These are phyloP conservation scores for Oreohelix idahoensis DNA, from an alignment of 1,140 invertebrate species.

Conservation along the genomic window DNA sequence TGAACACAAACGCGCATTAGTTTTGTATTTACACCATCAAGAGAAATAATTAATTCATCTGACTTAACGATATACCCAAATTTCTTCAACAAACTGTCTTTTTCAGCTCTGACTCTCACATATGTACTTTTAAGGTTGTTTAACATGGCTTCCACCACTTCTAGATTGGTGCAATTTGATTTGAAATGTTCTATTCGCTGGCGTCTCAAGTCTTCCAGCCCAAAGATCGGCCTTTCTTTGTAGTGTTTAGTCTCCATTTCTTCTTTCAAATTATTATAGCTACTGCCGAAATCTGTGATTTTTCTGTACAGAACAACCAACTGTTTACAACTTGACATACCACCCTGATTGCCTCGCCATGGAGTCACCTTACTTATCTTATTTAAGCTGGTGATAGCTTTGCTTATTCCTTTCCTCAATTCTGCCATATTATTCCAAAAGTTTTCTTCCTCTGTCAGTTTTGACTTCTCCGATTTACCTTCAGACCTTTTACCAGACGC, in stretches of 20 bases:
- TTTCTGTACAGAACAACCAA: neutral
- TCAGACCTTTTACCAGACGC: no score
- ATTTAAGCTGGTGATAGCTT: neutral
- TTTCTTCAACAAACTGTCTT: neutral
- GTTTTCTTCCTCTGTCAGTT: neutral
- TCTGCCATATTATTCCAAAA: neutral
- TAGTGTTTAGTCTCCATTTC: neutral
- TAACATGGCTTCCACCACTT: neutral
- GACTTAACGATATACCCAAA: neutral
- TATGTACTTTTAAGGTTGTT: neutral
- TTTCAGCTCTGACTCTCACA: neutral
- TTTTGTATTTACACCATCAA: neutral
- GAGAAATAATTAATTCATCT: neutral
- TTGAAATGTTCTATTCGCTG: neutral
- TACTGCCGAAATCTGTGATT: neutral
- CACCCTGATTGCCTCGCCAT: neutral
- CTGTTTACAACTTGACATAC: neutral
- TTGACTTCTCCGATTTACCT: no score
- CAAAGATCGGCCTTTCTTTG: neutral
- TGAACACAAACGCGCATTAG: neutral
- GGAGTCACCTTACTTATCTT: neutral
- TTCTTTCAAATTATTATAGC: neutral
- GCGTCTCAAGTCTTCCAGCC: neutral
- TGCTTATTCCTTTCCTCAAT: neutral
- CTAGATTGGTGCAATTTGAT: neutral